Evolutionary conservation across 2,888 invertebrate genomes (phyloP).

Genomic region (Drosophila nigricruria): DNA sequence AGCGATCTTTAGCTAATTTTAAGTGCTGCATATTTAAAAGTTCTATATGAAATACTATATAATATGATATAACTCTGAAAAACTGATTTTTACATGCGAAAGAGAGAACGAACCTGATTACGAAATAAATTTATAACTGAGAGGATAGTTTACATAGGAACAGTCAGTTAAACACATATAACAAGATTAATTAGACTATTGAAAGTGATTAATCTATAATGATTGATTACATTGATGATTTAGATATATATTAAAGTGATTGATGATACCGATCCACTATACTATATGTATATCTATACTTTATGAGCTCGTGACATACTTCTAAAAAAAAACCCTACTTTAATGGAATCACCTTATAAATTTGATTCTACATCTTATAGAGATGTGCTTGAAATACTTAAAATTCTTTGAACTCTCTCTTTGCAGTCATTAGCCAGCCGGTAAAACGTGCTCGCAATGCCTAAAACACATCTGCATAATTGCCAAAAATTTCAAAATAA

Average conservation of each 20-base stretch:
- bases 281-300: not conserved
- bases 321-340: not conserved
- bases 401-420: constrained; percentile 5
- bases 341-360: not conserved
- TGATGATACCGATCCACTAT: not conserved
- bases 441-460: constrained; percentile 43
- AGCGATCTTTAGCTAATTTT: not conserved
- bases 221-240: not conserved
- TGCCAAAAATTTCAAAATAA: constrained; percentile 8
- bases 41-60: not conserved
- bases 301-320: not conserved
- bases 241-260: not conserved
- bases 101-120: no score
- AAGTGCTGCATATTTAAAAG: no score
- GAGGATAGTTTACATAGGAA: not conserved
- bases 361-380: not conserved
- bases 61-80: no score
- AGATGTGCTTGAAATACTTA: constrained; percentile 17
- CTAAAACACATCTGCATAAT: constrained; percentile 22
- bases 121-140: not conserved
- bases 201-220: not conserved
- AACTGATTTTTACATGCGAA: no score
- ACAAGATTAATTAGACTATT: not conserved
- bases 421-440: constrained; percentile 23
- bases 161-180: not conserved